Evolutionary conservation across 2,113 vertebrate species (phyloP), one percentile per base, ranked within the genome.

Genomic region (Cinclus mexicanus): DNA sequence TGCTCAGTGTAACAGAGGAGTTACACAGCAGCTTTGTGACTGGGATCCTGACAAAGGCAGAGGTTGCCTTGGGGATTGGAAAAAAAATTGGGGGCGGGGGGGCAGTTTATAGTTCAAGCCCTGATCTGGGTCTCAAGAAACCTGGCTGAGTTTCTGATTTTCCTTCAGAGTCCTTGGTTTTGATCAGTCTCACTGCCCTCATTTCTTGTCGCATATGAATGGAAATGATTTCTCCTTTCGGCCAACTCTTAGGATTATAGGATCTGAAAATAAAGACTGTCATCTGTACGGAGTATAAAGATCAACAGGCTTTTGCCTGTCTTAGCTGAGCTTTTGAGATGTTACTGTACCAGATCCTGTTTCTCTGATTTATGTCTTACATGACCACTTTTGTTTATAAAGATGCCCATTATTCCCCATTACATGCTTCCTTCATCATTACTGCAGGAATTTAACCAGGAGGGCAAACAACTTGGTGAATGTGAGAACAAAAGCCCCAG

Each of bases 381-480:
- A 19, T 9, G 24, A 64, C 46, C 50, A 52, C 5, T 44, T 81
- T 41, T 90, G 60, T 75, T 82, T 82, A 22, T 44, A 80, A 79
- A 70, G 65, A 49, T 59, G 55, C 69, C 61, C 39, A 64, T 87
- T 74, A n/a, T 37, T 71, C 72, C 81, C 72, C 50, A 52, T 69
- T 83, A 55, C 10, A 19, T n/a, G 21, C 91, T 95, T 79, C 64
- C 42, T 50, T 50, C 41, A 33, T 85, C 23, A 35, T 74, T 85
- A 83, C n/a, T 72, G 68, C 56, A 59, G 55, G 74, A 89, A 53
- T 72, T 89, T 80, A 64, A 84, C 92, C 42, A 83, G 69, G 31
- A 93, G 37, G 65, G 59, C 53, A 83, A 95, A 95, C 95, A 96
- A 33, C 59, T 69, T 21, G 18, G 33, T 91, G 53, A 69, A 42